Percentiles rank a stretch among this genome's conserved stretches.
Evolutionary conservation across 1,140 invertebrate species (phyloP).

Genomic region (Spodoptera litura): DNA sequence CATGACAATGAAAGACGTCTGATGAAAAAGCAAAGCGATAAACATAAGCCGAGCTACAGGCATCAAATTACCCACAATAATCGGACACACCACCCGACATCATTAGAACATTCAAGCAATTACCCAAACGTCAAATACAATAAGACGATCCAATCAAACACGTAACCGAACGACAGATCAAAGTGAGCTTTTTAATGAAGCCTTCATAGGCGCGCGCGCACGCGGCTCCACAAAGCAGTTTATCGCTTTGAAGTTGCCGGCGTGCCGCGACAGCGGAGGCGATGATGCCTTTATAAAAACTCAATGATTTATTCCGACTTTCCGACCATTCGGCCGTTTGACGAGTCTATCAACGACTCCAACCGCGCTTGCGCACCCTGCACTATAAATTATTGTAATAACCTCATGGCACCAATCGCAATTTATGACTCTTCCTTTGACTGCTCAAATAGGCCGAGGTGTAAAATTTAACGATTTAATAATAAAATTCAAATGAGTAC

Average conservation of each 20-base stretch:
- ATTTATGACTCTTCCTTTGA: conserved; percentile 21
- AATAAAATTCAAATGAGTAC: conserved; percentile 28
- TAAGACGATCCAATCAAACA: conserved; percentile 59
- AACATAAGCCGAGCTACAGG: conserved; percentile 2
- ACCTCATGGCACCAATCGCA: conserved; percentile 17
- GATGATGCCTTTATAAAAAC: conserved; percentile 81
- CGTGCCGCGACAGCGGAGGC: conserved; percentile 66
- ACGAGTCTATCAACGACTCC: conserved; percentile 59
- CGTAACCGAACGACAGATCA: conserved; percentile 61
- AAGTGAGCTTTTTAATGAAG: conserved; percentile 65
- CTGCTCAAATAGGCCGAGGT: conserved; percentile 17
- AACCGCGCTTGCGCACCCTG: conserved; percentile 24
- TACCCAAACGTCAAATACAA: conserved; percentile 54
- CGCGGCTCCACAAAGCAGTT: conserved; percentile 65
- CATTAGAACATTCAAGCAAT: conserved; percentile 49
- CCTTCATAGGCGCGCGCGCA: conserved; percentile 58
- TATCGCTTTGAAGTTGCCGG: conserved; percentile 68
- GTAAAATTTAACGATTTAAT: conserved; percentile 29
- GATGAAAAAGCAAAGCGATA: neutral
- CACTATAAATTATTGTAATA: conserved; percentile 48
- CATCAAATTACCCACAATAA: conserved; percentile 10
- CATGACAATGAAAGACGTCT: neutral
- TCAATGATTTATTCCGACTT: conserved; percentile 73
- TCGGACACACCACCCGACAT: conserved; percentile 16
- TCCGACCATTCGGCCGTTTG: conserved; percentile 60